phyloP scores from a whole-genome alignment of 2,888 invertebrate genomes.

The Cheilosia pagana region DNA sequence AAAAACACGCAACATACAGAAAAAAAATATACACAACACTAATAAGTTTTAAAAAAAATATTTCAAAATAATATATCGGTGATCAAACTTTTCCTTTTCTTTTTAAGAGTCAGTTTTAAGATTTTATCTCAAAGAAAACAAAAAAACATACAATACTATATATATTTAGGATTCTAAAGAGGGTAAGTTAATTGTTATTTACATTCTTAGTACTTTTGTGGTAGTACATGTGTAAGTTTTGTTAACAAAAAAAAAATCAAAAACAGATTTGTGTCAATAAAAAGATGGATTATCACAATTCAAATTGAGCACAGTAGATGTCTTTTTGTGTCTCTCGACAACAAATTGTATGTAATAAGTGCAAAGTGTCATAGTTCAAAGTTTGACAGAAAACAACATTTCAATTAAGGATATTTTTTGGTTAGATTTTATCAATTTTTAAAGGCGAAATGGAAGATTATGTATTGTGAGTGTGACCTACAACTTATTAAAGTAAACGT shows the following conservation, averaged over 20 bases:
- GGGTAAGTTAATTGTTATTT: slow-evolving; percentile 63
- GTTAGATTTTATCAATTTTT: no score
- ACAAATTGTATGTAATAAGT: slow-evolving; percentile 19
- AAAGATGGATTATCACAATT: slow-evolving; percentile 45
- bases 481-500: no score
- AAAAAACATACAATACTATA: slow-evolving; percentile 12
- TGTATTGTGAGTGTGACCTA: no score
- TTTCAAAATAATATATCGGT: slow-evolving; percentile 66
- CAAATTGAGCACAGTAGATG: slow-evolving; percentile 64
- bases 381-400: no score
- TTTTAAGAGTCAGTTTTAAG: slow-evolving; percentile 65
- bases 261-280: slow-evolving; percentile 44
- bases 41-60: slow-evolving; percentile 30
- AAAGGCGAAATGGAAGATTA: no score
- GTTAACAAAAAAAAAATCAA: slow-evolving; percentile 36
- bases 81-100: slow-evolving; percentile 72
- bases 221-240: slow-evolving; percentile 67
- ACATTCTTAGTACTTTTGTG: slow-evolving; percentile 53
- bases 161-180: slow-evolving; percentile 60
- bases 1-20: slow-evolving; percentile 48
- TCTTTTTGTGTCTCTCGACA: slow-evolving; percentile 38
- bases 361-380: neutral
- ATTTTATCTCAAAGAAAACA: slow-evolving; percentile 23
- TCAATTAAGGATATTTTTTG: no score
- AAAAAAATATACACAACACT: slow-evolving; percentile 49